Evolutionary conservation across 2,113 vertebrate species (phyloP), one percentile per base, ranked within the genome.

Genomic region (Rhagologus leucostigma): DNA sequence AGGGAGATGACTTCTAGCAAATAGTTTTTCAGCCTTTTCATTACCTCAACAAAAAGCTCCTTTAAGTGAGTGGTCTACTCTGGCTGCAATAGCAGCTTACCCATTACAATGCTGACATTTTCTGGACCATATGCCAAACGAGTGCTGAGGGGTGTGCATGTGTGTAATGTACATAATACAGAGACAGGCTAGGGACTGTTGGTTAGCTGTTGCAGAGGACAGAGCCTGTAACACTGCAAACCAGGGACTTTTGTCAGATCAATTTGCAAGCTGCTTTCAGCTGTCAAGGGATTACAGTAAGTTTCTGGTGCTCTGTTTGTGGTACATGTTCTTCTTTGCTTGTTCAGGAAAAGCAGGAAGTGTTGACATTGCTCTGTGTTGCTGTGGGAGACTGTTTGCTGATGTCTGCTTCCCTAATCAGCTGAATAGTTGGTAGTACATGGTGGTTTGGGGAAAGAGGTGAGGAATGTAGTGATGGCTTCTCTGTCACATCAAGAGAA

Each of bases 91-190:
- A 95, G 92, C 93, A 94, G 92, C 73, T 94, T 97, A 76, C 86
- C 57, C 69, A 57, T 96, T 96, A 90, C 88, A 89, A 95, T 93
- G 90, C 88, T 97, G 93, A 96, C 96, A 73, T 93, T 94, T 97
- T 96, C 95, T 96, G 93, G 90, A 95, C 49, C 50, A 13, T 16
- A 41, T 93, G 95, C 96, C 96, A 96, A 89, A 62, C 1, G 9
- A 91, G 83, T 73, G 64, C 88, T 93, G 56, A 84, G 90, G 68
- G 56, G 52, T 62, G 39, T 81, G 60, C 4, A 19, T 84, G 81
- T 92, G 64, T 84, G 60, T 70, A 90, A 77, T 87, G 74, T 39
- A 33, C 53, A 21, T 57, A 81, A 46, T 60, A 47, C 1, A 7
- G 88, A 90, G n/a, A 90, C 68, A 90, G 82, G 41, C 85, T 1